A percentile compares a stretch with the other conserved stretches of the same genome.
Evolutionary conservation across 1,140 invertebrate species (phyloP).

Genomic region (Sinella curviseta): DNA sequence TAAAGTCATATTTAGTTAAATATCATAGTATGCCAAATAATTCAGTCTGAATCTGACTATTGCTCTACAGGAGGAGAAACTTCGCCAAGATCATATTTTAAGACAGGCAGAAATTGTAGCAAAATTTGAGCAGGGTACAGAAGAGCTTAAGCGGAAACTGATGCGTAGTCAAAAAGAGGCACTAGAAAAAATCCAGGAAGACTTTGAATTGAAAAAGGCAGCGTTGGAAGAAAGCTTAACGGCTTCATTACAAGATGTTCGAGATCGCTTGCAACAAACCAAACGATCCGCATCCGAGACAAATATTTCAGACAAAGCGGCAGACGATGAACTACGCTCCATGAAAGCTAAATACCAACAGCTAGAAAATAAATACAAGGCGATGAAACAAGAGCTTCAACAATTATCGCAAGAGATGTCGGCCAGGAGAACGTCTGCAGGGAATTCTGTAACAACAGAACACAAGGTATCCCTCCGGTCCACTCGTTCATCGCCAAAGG

Average conservation of each 20-base stretch:
- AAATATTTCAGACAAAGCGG: neutral
- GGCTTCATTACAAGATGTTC: slow-evolving; percentile 7
- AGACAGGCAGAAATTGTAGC: slow-evolving; percentile 7
- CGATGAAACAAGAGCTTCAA: slow-evolving; percentile 25
- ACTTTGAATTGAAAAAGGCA: slow-evolving; percentile 17
- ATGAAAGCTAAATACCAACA: slow-evolving; percentile 33
- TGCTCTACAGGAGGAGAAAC: neutral
- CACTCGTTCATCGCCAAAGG: neutral
- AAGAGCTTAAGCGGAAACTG: slow-evolving; percentile 26
- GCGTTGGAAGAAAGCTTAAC: neutral
- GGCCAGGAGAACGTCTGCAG: neutral
- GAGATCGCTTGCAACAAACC: neutral
- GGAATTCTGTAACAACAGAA: neutral
- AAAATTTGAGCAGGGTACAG: slow-evolving; percentile 25
- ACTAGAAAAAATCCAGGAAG: slow-evolving; percentile 16
- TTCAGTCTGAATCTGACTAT: neutral
- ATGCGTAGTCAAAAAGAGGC: slow-evolving; percentile 22
- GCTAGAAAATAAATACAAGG: slow-evolving; percentile 39
- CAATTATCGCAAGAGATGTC: neutral
- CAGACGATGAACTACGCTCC: neutral
- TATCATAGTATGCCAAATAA: no score
- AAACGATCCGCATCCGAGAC: neutral
- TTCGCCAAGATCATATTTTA: neutral
- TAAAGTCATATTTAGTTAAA: neutral
- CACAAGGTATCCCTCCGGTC: neutral